Conservation (phyloP, 1,140 invertebrate genomes). For the Drosophila seguyi region DNA sequence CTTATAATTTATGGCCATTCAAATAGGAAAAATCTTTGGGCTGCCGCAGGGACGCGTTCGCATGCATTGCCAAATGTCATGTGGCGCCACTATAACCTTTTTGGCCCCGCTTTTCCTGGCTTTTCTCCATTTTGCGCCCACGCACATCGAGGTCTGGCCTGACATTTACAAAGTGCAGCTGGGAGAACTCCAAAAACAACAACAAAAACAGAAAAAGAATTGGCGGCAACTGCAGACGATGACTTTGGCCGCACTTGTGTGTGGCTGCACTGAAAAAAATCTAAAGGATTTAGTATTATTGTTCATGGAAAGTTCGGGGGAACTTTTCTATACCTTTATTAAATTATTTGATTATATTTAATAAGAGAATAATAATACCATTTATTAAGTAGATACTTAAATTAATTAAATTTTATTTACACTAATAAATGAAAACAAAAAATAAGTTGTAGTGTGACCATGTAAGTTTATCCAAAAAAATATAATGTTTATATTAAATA, state of each 20-base stretch:
- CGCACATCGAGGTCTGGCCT: constrained; percentile 41
- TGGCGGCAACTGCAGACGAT: constrained; percentile 20
- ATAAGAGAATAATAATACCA: no score
- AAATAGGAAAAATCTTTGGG: constrained; percentile 46
- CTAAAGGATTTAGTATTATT: accelerated
- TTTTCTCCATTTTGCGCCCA: constrained; percentile 33
- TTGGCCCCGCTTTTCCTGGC: constrained; percentile 23
- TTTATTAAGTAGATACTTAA: no score
- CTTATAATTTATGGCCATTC: constrained; percentile 35
- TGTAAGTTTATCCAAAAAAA: no score
- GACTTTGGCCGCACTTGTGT: constrained; percentile 12
- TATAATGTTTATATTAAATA: no score
- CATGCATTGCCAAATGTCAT: constrained; percentile 55
- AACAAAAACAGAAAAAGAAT: constrained; percentile 6
- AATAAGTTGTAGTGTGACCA: no score
- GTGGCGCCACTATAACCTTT: constrained; percentile 62
- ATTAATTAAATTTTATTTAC: no score
- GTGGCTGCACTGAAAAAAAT: constrained; percentile 9
- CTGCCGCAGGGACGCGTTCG: constrained; percentile 31
- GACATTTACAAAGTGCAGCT: constrained; percentile 68
- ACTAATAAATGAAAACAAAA: no score
- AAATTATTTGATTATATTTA: no score
- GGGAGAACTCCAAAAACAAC: constrained; percentile 16
- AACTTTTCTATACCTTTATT: not conserved
- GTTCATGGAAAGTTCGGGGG: not conserved